Evolutionary conservation across 2,113 vertebrate genomes (phyloP).

Genomic region (Opisthocomus hoazin): DNA sequence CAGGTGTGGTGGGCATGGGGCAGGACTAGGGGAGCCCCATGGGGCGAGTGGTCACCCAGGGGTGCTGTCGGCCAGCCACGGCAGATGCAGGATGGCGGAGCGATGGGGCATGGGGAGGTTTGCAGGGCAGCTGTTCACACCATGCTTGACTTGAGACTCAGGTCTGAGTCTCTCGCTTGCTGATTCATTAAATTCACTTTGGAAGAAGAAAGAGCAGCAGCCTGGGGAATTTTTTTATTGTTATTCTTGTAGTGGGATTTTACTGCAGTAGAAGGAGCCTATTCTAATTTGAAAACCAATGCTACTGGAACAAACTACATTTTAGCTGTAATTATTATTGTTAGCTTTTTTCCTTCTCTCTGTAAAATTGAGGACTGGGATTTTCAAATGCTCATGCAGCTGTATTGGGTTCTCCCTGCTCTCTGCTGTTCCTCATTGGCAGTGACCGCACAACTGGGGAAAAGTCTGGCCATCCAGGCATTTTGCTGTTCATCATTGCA

Average conservation of each 20-base stretch:
- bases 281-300: neutral
- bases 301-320: neutral
- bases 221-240: neutral
- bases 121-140: neutral
- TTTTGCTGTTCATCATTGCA: neutral
- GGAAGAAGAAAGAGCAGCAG: neutral
- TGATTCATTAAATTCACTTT: neutral
- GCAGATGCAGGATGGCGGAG: fast-evolving
- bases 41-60: fast-evolving
- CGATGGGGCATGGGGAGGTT: fast-evolving
- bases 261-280: neutral
- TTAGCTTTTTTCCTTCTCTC: neutral
- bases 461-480: neutral
- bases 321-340: neutral
- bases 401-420: neutral
- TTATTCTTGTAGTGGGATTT: neutral
- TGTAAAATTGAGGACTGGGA: neutral
- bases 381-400: fast-evolving
- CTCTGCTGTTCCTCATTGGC: neutral
- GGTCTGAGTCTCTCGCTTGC: neutral
- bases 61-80: neutral
- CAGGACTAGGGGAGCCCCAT: fast-evolving
- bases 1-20: fast-evolving
- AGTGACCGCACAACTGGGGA: neutral
- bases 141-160: fast-evolving